Base-by-base conservation (phyloP, 1,140 invertebrate species). In the Orius laevigatus region DNA sequence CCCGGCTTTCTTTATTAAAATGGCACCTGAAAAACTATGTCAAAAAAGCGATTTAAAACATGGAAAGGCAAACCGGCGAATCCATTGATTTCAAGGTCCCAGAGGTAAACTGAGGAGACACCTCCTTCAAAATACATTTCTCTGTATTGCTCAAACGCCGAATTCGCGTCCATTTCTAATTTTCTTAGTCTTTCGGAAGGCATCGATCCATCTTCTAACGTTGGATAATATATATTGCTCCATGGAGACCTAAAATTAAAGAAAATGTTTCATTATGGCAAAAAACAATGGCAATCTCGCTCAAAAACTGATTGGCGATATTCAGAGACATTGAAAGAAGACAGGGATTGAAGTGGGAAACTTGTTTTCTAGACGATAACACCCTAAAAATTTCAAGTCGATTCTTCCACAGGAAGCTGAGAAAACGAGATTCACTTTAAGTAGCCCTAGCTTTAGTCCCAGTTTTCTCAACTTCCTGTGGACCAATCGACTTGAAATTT, bases 101-200 rank as follows among this genome's bases (percentile, higher is more conserved):
- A 99, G 39, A 99, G 73, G 68, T 99, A 99, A 0, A 98, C 95
- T 8, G 94, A 98, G 1, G 94, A 98, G 1, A 99, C 90, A 11
- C 96, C 95, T 48, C 96, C 96, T 68, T 98, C 96, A 67, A 96
- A 99, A 69, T 99, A 98, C 81, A 99, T 92, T 68, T 99, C 94
- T 65, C 93, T 78, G 63, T 98, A 99, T 62, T 95, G 88, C 66
- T 98, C 93, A 66, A 99, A 98, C 9, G 95, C 95, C 63, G 84
- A 76, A 70, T 99, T 99, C 0, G 94, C 94, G 63, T 98, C 93
- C 42, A 98, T 78, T 71, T 99, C 96, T 54, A 99, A 67, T 66
- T 92, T 91, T 53, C 96, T 74, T 56, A 99, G 71, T 58, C 82
- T 78, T 59, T 98, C 94, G 14, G 94, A 96, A 19, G 96, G 96